A percentile compares a stretch with the other conserved stretches of the same genome.
phyloP scores from a whole-genome alignment of 2,888 invertebrate genomes.

The Salticus scenicus region DNA sequence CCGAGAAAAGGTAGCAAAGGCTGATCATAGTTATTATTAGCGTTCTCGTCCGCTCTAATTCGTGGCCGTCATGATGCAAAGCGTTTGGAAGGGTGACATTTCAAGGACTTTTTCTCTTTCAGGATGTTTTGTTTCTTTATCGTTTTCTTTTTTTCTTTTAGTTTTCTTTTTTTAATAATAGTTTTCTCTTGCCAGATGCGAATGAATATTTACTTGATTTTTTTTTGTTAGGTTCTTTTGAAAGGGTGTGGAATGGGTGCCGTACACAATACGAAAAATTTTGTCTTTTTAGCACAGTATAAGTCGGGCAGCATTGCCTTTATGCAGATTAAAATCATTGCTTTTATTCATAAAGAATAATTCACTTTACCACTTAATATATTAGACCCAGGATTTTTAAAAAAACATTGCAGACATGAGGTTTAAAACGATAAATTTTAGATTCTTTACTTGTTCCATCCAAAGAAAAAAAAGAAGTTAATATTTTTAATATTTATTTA shows the following conservation, averaged over 20 bases:
- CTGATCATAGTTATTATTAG: slow-evolving; percentile 12
- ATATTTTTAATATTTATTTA: no score
- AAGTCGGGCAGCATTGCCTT: no score
- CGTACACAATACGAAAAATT: not conserved
- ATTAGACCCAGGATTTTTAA: no score
- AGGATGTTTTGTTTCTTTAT: not conserved
- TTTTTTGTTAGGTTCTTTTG: not conserved
- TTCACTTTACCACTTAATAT: no score
- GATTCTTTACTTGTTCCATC: no score
- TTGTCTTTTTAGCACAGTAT: no score
- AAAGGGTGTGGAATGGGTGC: not conserved
- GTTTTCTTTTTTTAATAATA: not conserved
- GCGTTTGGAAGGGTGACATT: slow-evolving; percentile 39
- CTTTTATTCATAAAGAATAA: no score
- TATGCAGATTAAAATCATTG: no score
- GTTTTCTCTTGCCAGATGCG: not conserved
- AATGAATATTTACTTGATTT: not conserved
- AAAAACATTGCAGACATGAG: no score
- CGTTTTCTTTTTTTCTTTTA: no score
- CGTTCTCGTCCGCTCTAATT: slow-evolving; percentile 41
- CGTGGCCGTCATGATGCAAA: slow-evolving; percentile 39
- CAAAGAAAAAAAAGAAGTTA: no score
- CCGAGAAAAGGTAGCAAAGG: not conserved
- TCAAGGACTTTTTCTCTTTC: slow-evolving; percentile 32
- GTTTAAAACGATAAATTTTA: no score